Evolutionary conservation across 2,797 vertebrate species (phyloP).

Genomic region (Hafferia zeledoni): DNA sequence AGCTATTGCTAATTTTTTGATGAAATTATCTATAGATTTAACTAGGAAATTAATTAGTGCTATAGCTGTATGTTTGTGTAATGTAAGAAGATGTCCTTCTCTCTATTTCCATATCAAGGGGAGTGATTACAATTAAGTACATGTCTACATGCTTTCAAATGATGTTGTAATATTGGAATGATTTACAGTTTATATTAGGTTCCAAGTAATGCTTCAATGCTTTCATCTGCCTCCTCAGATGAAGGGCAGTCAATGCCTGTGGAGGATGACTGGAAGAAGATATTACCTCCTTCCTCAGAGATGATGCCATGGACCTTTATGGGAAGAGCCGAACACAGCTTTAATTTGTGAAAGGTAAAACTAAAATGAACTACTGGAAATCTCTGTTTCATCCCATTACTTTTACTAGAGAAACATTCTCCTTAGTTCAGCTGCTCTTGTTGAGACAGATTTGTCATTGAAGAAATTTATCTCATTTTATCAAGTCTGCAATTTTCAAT

Average conservation of each 20-base stretch:
- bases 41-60: not conserved
- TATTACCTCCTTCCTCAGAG: not conserved
- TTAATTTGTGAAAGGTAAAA: not conserved
- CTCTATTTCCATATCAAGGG: not conserved
- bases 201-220: not conserved
- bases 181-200: not conserved
- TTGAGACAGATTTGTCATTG: not conserved
- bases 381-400: not conserved
- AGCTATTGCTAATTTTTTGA: not conserved
- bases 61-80: not conserved
- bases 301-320: rapidly evolving
- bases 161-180: not conserved
- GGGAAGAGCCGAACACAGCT: not conserved
- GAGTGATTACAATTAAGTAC: not conserved
- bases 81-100: not conserved
- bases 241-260: not conserved
- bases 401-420: not conserved
- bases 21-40: not conserved
- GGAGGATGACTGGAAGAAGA: not conserved
- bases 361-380: not conserved
- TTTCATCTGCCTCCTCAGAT: not conserved
- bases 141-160: not conserved
- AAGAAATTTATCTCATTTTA: not conserved
- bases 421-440: not conserved
- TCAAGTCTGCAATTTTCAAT: not conserved